Conservation (phyloP, 2,797 vertebrate species). For the Ambastaia sidthimunki region DNA sequence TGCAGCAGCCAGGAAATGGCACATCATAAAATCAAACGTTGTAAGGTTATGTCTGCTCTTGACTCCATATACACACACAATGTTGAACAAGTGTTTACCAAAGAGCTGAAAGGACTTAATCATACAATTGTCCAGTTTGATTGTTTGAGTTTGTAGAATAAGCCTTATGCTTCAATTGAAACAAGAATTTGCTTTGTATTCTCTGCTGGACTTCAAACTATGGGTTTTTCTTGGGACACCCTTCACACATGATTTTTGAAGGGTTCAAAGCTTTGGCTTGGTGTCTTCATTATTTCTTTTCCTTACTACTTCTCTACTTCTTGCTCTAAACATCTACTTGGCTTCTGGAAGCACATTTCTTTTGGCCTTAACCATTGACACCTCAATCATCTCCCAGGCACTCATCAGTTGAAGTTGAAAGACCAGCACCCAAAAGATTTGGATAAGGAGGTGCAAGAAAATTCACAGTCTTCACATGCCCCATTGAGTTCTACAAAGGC, state of each 20-base stretch:
- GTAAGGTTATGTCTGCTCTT: background rate
- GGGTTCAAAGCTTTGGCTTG: slow-evolving; percentile 49
- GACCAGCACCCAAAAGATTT: slow-evolving; percentile 59
- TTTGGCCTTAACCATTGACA: slow-evolving; percentile 67
- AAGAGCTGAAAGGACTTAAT: slow-evolving; percentile 1
- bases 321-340: slow-evolving; percentile 61
- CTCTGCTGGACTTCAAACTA: background rate
- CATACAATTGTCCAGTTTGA: background rate
- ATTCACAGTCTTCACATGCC: slow-evolving; percentile 48
- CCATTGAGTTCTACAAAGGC: slow-evolving; percentile 34
- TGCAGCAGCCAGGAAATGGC: background rate
- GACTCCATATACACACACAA: background rate
- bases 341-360: slow-evolving; percentile 47
- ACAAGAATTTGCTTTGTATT: slow-evolving; percentile 7
- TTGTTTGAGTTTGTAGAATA: background rate
- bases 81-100: background rate
- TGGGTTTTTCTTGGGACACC: slow-evolving; percentile 19
- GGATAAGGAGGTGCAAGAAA: slow-evolving; percentile 61
- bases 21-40: background rate
- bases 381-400: slow-evolving; percentile 80
- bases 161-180: background rate
- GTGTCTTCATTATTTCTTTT: slow-evolving; percentile 43
- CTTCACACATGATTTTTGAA: slow-evolving; percentile 32
- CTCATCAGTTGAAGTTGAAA: slow-evolving; percentile 68
- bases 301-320: slow-evolving; percentile 49